Evolutionary conservation across 2,888 invertebrate species (phyloP), one percentile per base, ranked within the genome.

Genomic region (Ochlodes sylvanus): DNA sequence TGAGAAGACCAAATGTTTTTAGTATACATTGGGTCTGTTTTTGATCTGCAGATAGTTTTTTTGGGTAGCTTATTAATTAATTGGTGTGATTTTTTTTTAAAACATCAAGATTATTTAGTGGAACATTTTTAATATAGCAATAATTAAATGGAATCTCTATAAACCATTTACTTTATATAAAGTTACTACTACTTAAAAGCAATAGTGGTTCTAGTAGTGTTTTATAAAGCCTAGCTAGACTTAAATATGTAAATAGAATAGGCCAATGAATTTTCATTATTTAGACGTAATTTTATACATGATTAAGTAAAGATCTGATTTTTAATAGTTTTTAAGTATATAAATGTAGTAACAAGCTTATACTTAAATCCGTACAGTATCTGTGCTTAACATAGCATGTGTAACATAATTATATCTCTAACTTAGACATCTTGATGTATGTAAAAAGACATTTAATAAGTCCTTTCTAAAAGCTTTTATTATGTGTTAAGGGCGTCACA

Each of bases 121-220:
- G 17, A 17, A 32, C 5, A 17, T 1, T 38, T 10, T 27, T n/a
- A 27, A 9, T n/a, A 15, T 60, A 10, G n/a, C n/a, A 27, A 9
- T 15, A 44, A 27, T 42, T 32, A 60, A 47, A 47, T 9, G 12
- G 47, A 61, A 61, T 61, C 61, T 61, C 47, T 44, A 15, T 61
- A 44, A 10, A 58, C 44, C 38, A 27, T 21, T 19, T 50, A 14
- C 34, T 47, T 60, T 47, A 41, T 10, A 34, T 17, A 32, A 34
- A 50, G 0, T 19, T 50, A 4, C 12, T 50, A 4, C 12, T 38
- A 9, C 17, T 6, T 50, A 17, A 10, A 19, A n/a, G 42, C n/a
- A 60, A 60, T 60, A 44, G 44, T 60, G 58, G 58, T 60, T 42
- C 58, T 60, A 60, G 27, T 60, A 44, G 44, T 44, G 15, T 27